phyloP scores from a whole-genome alignment of 2,113 vertebrate genomes.

The Tricholaema leucomelas region DNA sequence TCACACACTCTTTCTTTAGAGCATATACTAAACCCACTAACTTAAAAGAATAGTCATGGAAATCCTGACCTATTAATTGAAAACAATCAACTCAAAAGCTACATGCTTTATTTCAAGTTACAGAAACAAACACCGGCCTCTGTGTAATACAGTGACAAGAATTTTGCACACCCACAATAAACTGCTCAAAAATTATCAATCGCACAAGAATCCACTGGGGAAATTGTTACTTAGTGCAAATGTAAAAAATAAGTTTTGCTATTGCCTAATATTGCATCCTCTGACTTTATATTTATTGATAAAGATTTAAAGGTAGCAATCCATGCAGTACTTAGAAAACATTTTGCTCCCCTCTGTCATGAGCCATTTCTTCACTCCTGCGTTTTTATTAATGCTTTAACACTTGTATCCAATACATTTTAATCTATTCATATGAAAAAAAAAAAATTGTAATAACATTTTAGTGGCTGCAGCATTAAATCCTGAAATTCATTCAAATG shows the following conservation, averaged over 20 bases:
- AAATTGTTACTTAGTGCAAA: not conserved
- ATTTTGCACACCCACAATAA: not conserved
- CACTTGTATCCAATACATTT: not conserved
- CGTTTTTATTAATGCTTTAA: not conserved
- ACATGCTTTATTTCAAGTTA: not conserved
- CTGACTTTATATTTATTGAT: not conserved
- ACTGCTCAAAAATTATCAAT: not conserved
- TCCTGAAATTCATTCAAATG: not conserved
- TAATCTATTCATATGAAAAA: not conserved
- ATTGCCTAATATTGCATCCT: not conserved
- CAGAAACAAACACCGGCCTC: not conserved
- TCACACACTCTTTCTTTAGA: no score
- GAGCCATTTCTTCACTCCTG: not conserved
- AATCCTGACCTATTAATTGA: not conserved
- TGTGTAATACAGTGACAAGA: not conserved
- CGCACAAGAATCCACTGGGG: not conserved
- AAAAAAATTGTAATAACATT: not conserved
- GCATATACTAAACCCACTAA: not conserved
- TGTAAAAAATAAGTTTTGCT: not conserved
- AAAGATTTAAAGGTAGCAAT: not conserved
- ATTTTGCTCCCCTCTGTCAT: not conserved
- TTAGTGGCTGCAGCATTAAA: not conserved
- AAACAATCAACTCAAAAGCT: not conserved
- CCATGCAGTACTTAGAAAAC: not conserved
- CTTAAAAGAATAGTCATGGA: not conserved